Evolutionary conservation across 2,888 invertebrate genomes (phyloP).

Genomic region (Hypena proboscidalis): DNA sequence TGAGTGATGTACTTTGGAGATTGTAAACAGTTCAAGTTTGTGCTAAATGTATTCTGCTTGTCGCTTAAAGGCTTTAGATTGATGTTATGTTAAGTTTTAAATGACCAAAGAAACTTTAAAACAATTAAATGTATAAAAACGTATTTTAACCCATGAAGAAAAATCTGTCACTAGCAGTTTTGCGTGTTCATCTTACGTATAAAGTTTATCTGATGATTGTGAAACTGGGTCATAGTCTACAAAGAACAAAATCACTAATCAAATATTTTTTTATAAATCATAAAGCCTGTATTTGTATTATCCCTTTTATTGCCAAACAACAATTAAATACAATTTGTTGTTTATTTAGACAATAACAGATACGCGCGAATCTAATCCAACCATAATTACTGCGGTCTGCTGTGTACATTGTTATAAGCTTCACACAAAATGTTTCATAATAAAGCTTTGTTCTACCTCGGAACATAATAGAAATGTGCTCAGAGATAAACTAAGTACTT

Average conservation of each 20-base stretch:
- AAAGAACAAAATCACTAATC: too few relatives aligned
- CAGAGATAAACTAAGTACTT: neutral
- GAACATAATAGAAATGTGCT: neutral
- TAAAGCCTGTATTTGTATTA: neutral
- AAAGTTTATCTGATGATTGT: too few relatives aligned
- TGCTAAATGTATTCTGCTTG: neutral
- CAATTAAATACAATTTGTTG: slow-evolving; percentile 8
- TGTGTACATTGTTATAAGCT: slow-evolving; percentile 4
- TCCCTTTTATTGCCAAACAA: neutral
- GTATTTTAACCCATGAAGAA: too few relatives aligned
- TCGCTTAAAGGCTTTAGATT: too few relatives aligned
- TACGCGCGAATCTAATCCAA: slow-evolving; percentile 10
- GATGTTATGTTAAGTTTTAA: too few relatives aligned
- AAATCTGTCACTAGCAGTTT: too few relatives aligned
- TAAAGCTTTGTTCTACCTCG: neutral
- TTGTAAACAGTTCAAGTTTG: slow-evolving; percentile 5
- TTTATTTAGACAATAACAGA: slow-evolving; percentile 10
- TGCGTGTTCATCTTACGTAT: too few relatives aligned
- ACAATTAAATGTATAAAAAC: too few relatives aligned
- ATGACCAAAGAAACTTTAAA: too few relatives aligned
- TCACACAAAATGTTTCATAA: slow-evolving; percentile 2
- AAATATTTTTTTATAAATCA: too few relatives aligned
- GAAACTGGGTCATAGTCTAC: too few relatives aligned
- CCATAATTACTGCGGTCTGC: neutral
- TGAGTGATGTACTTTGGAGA: slow-evolving; percentile 2